These are phyloP conservation scores for Scomber japonicus DNA, from an alignment of 2,113 vertebrate genomes.

Conservation along the genomic window DNA sequence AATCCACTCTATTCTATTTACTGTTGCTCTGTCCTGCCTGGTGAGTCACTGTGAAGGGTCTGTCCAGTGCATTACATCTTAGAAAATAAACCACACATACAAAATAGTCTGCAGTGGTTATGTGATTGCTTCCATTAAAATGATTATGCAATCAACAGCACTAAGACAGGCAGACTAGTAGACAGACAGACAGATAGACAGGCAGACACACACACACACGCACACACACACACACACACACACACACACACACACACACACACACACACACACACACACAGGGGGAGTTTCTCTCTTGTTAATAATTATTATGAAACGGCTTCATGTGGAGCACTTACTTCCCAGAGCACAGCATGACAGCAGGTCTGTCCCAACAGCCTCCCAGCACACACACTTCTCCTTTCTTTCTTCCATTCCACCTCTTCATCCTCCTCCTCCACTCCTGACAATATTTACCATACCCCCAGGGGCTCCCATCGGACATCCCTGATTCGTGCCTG, in stretches of 20 bases:
- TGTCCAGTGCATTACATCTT: conserved; percentile 45
- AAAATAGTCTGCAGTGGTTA: conserved; percentile 68
- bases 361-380: conserved; percentile 60
- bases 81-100: conserved; percentile 46
- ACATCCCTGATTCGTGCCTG: conserved; percentile 24
- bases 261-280: conserved; percentile 25
- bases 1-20: conserved; percentile 27
- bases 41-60: conserved; percentile 62
- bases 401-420: not conserved
- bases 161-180: conserved; percentile 24
- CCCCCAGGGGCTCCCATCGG: conserved; percentile 60
- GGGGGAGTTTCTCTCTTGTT: conserved; percentile 72
- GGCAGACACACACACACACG: not conserved
- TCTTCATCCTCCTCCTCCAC: conserved; percentile 14
- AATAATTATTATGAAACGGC: conserved; percentile 79
- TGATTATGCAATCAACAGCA: conserved; percentile 76
- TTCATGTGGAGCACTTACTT: conserved; percentile 74
- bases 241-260: not conserved
- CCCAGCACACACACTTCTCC: not conserved
- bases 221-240: conserved; percentile 31
- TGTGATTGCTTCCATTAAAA: conserved; percentile 77
- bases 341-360: conserved; percentile 65
- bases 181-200: not conserved
- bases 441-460: conserved; percentile 75
- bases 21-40: conserved; percentile 21